Conservation (phyloP, 37 sponge, comb jelly and placozoan genomes). For the Theonella swinhoei region DNA sequence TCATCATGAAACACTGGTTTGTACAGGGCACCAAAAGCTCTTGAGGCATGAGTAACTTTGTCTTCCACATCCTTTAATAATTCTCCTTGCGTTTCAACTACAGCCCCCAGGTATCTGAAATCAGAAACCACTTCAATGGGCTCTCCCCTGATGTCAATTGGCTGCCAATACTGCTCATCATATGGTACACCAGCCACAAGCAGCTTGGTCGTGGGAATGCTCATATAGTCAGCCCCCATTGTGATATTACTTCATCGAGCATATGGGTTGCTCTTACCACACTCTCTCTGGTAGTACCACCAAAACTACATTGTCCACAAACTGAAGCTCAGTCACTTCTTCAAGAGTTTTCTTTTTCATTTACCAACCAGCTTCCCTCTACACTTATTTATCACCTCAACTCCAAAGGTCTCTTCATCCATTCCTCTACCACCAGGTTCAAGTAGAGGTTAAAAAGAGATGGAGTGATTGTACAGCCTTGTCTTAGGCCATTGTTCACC, state of each 20-base stretch:
- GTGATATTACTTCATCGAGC: too few relatives aligned
- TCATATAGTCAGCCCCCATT: constrained; percentile 49
- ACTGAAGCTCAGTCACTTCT: constrained; percentile 10
- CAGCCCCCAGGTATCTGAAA: constrained; percentile 48
- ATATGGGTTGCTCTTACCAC: constrained; percentile 23
- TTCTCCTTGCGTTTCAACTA: constrained; percentile 26
- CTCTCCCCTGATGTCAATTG: constrained; percentile 17
- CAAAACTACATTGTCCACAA: too few relatives aligned
- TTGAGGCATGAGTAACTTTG: constrained; percentile 33
- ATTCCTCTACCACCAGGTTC: constrained; percentile 6
- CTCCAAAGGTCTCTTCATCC: background rate
- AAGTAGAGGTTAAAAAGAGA: constrained; percentile 58
- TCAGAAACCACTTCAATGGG: constrained; percentile 37
- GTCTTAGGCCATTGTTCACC: constrained; percentile 56
- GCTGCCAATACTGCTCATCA: constrained; percentile 7
- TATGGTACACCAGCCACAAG: constrained; percentile 16
- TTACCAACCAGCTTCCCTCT: constrained; percentile 40
- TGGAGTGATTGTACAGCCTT: constrained; percentile 39
- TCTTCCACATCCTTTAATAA: constrained; percentile 15
- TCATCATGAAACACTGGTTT: constrained; percentile 15
- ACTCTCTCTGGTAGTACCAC: constrained; percentile 23
- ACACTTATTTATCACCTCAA: constrained; percentile 14
- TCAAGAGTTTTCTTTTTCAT: constrained; percentile 9
- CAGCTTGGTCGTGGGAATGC: constrained; percentile 32
- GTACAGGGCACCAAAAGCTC: constrained; percentile 38